Conservation (phyloP, 2,113 vertebrate species). For the Pipra filicauda region DNA sequence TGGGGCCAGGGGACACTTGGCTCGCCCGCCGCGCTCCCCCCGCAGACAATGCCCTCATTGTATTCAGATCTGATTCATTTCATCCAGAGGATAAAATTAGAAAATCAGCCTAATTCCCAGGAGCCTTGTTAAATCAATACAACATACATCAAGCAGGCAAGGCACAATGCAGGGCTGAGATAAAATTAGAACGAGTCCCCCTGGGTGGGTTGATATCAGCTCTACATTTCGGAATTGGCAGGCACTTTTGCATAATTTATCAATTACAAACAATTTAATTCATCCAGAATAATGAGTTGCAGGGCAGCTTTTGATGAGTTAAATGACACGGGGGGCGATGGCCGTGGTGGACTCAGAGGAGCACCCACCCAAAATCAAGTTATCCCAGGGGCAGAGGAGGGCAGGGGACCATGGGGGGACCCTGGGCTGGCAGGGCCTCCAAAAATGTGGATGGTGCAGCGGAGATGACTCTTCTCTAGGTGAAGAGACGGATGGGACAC, state of each 20-base stretch:
- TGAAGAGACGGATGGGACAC: background rate
- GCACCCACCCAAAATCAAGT: rapidly evolving
- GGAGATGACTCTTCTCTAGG: background rate
- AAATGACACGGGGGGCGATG: background rate
- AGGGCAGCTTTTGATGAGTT: background rate
- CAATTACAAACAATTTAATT: constrained; percentile 69
- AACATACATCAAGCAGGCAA: constrained; percentile 59
- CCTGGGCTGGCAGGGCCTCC: background rate
- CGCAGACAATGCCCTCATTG: background rate
- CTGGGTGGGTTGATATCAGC: constrained; percentile 60
- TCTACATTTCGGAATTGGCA: constrained; percentile 51
- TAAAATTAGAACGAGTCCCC: constrained; percentile 62
- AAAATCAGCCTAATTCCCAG: constrained; percentile 56
- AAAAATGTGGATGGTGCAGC: background rate
- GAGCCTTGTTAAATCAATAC: constrained; percentile 74
- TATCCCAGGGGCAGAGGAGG: background rate
- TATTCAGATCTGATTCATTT: constrained; percentile 46
- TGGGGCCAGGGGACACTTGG: rapidly evolving
- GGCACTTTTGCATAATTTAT: constrained; percentile 72
- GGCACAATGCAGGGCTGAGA: constrained; percentile 60
- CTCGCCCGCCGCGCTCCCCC: rapidly evolving
- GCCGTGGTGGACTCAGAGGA: rapidly evolving
- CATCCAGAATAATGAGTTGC: background rate
- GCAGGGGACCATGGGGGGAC: rapidly evolving
- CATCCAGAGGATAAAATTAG: constrained; percentile 71